phyloP scores from a whole-genome alignment of 2,888 invertebrate species.

The Electrophaes corylata region DNA sequence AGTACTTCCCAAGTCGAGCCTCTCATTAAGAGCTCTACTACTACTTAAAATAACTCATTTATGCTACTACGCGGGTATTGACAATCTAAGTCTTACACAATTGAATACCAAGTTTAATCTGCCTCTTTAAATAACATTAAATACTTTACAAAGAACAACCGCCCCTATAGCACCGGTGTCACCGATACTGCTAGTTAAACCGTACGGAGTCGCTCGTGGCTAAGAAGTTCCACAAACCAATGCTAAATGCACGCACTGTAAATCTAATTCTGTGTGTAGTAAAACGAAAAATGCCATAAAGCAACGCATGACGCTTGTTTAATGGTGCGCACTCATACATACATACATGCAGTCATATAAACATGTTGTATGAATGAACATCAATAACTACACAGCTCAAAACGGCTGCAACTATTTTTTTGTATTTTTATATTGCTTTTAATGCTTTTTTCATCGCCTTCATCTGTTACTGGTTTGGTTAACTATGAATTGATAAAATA shows the following conservation, averaged over 20 bases:
- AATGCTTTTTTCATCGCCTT: neutral
- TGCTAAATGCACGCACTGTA: slow-evolving; percentile 39
- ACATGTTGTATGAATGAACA: slow-evolving; percentile 5
- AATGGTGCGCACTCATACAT: slow-evolving; percentile 42
- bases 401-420: no score
- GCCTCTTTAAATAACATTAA: neutral
- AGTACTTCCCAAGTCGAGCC: no score
- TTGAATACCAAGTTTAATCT: neutral
- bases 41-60: no score
- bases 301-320: slow-evolving; percentile 42
- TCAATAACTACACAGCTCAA: neutral
- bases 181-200: neutral
- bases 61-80: no score
- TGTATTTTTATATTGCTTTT: neutral
- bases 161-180: neutral
- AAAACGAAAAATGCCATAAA: slow-evolving; percentile 67
- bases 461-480: neutral
- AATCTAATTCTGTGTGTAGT: slow-evolving; percentile 64
- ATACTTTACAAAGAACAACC: neutral
- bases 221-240: neutral
- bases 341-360: neutral
- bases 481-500: no score
- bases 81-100: neutral
- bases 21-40: no score
- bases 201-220: neutral